phyloP scores from a whole-genome alignment of 1,140 invertebrate species.

The Hyposmocoma kahamanoa region DNA sequence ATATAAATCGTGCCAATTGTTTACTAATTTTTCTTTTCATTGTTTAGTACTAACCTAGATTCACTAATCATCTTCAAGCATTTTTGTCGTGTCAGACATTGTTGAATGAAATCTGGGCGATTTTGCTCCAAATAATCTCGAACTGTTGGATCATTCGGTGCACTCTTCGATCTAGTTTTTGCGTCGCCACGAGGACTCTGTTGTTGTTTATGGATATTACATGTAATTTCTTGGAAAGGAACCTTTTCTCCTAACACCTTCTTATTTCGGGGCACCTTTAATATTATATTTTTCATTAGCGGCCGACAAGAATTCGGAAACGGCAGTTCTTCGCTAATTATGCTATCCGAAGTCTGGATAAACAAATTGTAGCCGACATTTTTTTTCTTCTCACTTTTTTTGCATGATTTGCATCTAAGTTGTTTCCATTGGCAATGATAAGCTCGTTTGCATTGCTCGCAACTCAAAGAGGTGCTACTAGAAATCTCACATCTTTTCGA shows the following conservation, averaged over 20 bases:
- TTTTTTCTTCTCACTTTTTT: constrained; percentile 51
- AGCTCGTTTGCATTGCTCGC: constrained; percentile 36
- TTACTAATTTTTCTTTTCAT: neutral
- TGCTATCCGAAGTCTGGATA: constrained; percentile 62
- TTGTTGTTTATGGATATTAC: constrained; percentile 26
- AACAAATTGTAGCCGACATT: constrained; percentile 67
- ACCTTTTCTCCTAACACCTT: constrained; percentile 25
- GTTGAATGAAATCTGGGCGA: constrained; percentile 58
- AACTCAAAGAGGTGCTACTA: constrained; percentile 49
- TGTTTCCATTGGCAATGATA: constrained; percentile 38
- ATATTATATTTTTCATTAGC: constrained; percentile 48
- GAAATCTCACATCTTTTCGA: constrained; percentile 39
- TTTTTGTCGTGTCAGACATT: constrained; percentile 40
- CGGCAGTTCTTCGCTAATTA: constrained; percentile 42
- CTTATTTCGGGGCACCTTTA: constrained; percentile 52
- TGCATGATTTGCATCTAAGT: constrained; percentile 42
- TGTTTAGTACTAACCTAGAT: constrained; percentile 51
- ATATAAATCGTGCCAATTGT: neutral
- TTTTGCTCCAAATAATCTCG: constrained; percentile 63
- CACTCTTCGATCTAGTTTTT: constrained; percentile 31
- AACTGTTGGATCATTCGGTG: constrained; percentile 49
- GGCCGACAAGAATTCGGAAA: constrained; percentile 22
- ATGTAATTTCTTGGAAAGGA: constrained; percentile 42
- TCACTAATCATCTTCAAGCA: constrained; percentile 53
- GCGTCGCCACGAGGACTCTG: constrained; percentile 20